These are phyloP conservation scores for Pipistrellus kuhlii DNA, from an alignment of 2,797 vertebrate genomes.

Conservation along the genomic window DNA sequence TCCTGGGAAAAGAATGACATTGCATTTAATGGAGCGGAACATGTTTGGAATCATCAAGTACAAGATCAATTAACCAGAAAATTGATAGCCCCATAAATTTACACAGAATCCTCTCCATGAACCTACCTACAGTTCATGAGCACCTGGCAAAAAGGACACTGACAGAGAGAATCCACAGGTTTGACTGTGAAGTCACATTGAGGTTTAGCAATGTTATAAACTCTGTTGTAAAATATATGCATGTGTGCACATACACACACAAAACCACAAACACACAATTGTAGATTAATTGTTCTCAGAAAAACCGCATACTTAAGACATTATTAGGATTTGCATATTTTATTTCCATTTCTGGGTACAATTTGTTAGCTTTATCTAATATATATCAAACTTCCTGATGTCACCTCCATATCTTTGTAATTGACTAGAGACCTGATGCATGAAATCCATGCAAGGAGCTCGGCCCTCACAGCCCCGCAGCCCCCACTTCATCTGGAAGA, in stretches of 20 bases:
- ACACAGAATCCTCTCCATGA: slow-evolving; percentile 49
- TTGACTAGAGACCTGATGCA: too few species aligned
- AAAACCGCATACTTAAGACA: not conserved
- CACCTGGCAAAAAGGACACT: not conserved
- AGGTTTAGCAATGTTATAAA: not conserved
- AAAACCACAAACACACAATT: not conserved
- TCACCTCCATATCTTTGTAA: not conserved
- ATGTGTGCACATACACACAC: rapidly evolving
- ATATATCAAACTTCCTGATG: not conserved
- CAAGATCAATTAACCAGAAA: slow-evolving; percentile 70
- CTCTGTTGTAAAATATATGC: not conserved
- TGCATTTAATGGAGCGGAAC: slow-evolving; percentile 67
- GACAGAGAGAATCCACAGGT: slow-evolving; percentile 1
- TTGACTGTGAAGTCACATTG: slow-evolving; percentile 49
- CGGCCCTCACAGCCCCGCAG: too few species aligned
- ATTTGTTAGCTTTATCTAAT: not conserved
- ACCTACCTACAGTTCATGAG: slow-evolving; percentile 17
- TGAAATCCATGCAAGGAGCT: too few species aligned
- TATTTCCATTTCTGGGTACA: not conserved
- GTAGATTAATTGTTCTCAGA: not conserved
- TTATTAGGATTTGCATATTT: not conserved
- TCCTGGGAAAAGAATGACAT: slow-evolving; percentile 54
- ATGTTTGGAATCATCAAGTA: slow-evolving; percentile 70
- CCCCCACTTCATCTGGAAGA: rapidly evolving
- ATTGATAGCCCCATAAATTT: slow-evolving; percentile 47